These are phyloP conservation scores for Aramus guarauna DNA, from an alignment of 2,113 vertebrate genomes.

Conservation along the genomic window DNA sequence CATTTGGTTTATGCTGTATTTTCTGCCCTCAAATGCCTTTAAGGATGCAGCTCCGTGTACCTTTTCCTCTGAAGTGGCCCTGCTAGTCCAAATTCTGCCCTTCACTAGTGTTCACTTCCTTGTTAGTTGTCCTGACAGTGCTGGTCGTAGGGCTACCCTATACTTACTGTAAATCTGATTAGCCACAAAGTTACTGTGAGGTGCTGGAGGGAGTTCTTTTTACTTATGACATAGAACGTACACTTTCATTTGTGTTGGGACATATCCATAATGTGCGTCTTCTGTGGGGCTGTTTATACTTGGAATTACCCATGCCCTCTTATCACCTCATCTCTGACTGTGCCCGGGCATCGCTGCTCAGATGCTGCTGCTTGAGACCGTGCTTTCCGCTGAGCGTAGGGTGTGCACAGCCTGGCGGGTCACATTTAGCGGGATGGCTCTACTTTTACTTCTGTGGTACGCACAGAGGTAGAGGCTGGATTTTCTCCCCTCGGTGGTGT, in stretches of 20 bases:
- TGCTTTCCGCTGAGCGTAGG: not conserved
- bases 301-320: not conserved
- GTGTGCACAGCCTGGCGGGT: accelerated
- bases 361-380: not conserved
- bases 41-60: accelerated
- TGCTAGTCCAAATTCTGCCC: not conserved
- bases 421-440: not conserved
- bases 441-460: not conserved
- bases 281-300: not conserved
- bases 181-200: not conserved
- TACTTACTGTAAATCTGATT: not conserved
- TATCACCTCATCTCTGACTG: not conserved
- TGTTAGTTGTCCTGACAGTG: accelerated
- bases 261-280: not conserved
- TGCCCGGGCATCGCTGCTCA: not conserved
- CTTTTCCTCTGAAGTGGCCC: not conserved
- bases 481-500: not conserved
- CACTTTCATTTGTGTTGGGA: not conserved
- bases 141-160: not conserved
- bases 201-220: not conserved
- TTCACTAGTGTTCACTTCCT: not conserved
- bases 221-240: not conserved
- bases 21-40: not conserved
- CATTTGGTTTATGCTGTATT: not conserved
- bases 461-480: not conserved